A percentile compares a stretch with the other conserved stretches of the same genome.
Conservation (phyloP, 1,140 invertebrate species). For the Holotrichia oblita region DNA sequence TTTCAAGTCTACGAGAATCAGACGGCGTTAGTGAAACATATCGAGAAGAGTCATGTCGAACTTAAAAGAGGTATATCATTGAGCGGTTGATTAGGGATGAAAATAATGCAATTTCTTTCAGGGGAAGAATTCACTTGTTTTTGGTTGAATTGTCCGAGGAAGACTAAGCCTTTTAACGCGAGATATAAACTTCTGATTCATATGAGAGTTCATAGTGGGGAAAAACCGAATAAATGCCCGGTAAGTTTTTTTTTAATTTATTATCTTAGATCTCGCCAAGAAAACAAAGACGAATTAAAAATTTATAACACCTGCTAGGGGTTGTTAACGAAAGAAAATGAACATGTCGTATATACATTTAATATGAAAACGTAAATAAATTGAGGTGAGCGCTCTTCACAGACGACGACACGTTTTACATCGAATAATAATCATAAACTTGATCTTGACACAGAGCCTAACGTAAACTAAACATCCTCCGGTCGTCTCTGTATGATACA, state of each 20-base stretch:
- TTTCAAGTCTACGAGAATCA: constrained; percentile 81
- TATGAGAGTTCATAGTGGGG: constrained; percentile 95
- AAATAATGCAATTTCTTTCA: constrained; percentile 50
- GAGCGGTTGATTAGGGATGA: neutral
- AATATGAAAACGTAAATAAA: constrained; percentile 17
- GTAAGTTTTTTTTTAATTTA: constrained; percentile 77
- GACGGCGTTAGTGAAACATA: constrained; percentile 85
- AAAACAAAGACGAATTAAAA: too few species aligned
- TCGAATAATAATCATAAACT: constrained; percentile 14
- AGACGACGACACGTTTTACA: neutral
- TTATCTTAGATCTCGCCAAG: neutral
- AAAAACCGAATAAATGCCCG: constrained; percentile 95
- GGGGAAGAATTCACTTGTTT: constrained; percentile 92
- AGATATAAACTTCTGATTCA: constrained; percentile 96
- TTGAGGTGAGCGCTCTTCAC: neutral
- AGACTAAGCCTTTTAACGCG: constrained; percentile 91
- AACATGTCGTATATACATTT: neutral
- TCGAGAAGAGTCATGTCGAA: constrained; percentile 92
- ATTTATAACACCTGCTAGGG: neutral
- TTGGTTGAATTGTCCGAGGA: constrained; percentile 88
- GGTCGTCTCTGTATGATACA: neutral
- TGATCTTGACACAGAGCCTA: constrained; percentile 19
- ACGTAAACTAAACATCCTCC: constrained; percentile 26
- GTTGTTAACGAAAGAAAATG: neutral
- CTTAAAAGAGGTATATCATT: constrained; percentile 71